phyloP scores from a whole-genome alignment of 1,140 invertebrate species.

The Drosophila pectinifera region DNA sequence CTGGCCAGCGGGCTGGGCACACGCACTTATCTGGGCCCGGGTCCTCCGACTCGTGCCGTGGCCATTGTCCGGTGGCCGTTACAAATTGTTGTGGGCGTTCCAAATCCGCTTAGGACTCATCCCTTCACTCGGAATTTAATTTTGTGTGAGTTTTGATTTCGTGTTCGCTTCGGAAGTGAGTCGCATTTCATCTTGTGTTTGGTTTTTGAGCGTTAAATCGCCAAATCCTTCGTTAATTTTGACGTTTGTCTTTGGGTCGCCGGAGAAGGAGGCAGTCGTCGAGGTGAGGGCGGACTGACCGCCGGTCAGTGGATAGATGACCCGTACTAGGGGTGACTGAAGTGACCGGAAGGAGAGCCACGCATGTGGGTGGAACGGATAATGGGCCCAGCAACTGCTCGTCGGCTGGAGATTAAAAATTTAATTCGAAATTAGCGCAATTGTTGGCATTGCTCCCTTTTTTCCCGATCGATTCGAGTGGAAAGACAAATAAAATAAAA shows the following conservation, averaged over 20 bases:
- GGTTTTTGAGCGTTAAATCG: slow-evolving; percentile 80
- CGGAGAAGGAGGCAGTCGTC: neutral
- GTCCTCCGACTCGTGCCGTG: slow-evolving; percentile 25
- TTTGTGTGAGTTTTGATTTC: slow-evolving; percentile 58
- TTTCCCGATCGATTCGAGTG: slow-evolving; percentile 36
- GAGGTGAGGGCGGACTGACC: slow-evolving; percentile 45
- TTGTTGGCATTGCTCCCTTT: slow-evolving; percentile 78
- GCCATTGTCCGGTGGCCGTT: slow-evolving; percentile 57
- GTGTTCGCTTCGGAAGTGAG: slow-evolving; percentile 19
- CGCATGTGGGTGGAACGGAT: slow-evolving; percentile 69
- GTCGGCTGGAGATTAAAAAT: slow-evolving; percentile 73
- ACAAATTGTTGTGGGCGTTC: slow-evolving; percentile 85
- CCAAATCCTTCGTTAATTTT: slow-evolving; percentile 82
- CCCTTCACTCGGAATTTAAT: slow-evolving; percentile 55
- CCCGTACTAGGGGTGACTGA: slow-evolving; percentile 58
- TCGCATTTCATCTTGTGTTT: slow-evolving; percentile 73
- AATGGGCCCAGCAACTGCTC: slow-evolving; percentile 51
- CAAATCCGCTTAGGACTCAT: slow-evolving; percentile 79
- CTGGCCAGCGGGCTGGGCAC: slow-evolving; percentile 19
- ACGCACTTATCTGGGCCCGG: slow-evolving; percentile 40
- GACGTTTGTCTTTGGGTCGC: slow-evolving; percentile 65
- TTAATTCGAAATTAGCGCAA: slow-evolving; percentile 83
- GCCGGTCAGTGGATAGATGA: slow-evolving; percentile 55
- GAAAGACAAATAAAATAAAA: slow-evolving; percentile 72
- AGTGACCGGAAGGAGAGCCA: slow-evolving; percentile 25